Conservation (phyloP, 2,797 vertebrate species). For the Halcyon badia region DNA sequence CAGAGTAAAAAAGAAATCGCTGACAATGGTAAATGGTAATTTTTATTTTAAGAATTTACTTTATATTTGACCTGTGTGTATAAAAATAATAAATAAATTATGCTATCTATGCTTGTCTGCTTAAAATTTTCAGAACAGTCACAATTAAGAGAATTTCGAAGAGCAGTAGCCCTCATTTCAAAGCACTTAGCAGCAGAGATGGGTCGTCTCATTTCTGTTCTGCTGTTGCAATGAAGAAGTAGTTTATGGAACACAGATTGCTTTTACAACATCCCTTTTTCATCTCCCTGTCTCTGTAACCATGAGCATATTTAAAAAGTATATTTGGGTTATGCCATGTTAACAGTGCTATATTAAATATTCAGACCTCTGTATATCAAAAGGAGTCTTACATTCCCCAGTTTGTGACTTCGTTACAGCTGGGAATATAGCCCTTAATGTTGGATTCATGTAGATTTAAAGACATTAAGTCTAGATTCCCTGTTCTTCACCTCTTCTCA, state of each 20-base stretch:
- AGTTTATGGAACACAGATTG: not conserved
- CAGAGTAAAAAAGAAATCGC: not conserved
- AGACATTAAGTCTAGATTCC: not conserved
- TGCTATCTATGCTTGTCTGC: not conserved
- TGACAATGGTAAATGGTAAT: not conserved
- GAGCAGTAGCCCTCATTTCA: not conserved
- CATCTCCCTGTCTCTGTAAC: not conserved
- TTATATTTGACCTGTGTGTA: not conserved
- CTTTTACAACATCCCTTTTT: not conserved
- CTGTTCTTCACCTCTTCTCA: not conserved
- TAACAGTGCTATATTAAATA: conserved; percentile 8
- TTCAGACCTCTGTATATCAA: not conserved
- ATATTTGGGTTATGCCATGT: not conserved
- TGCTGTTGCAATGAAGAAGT: not conserved
- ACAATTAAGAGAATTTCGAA: not conserved
- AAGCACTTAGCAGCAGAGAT: not conserved
- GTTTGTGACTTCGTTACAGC: not conserved
- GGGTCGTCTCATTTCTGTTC: not conserved
- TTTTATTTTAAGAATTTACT: not conserved
- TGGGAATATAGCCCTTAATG: not conserved
- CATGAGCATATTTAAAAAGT: not conserved
- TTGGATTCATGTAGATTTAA: not conserved
- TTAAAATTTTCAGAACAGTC: not conserved
- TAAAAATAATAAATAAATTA: not conserved
- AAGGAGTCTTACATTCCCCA: not conserved